Percentiles rank a stretch among this genome's conserved stretches.
Conservation (phyloP, 1,140 invertebrate genomes). For the Drosophila sproati region DNA sequence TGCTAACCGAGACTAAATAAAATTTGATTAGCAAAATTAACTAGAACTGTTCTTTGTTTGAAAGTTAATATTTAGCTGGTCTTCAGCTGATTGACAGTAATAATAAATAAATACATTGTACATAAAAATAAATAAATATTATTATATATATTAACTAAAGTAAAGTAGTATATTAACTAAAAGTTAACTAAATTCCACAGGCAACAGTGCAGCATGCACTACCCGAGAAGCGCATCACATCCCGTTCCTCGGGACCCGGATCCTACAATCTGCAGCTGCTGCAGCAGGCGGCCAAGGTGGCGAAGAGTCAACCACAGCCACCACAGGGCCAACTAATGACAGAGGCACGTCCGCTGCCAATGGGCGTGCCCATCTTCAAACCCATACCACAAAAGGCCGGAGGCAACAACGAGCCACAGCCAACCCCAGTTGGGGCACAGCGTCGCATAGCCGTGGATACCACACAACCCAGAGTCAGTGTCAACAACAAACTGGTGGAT, state of each 20-base stretch:
- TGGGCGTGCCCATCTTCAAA: slow-evolving; percentile 90
- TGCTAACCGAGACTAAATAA: too few relatives aligned
- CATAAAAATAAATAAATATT: too few relatives aligned
- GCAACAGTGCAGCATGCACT: slow-evolving; percentile 45
- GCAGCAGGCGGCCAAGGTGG: slow-evolving; percentile 45
- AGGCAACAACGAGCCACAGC: slow-evolving; percentile 4
- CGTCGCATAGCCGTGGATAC: slow-evolving; percentile 74
- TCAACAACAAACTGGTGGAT: slow-evolving; percentile 73
- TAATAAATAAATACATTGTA: too few relatives aligned
- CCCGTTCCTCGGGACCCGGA: slow-evolving; percentile 62
- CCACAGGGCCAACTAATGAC: slow-evolving; percentile 78
- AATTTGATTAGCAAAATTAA: too few relatives aligned
- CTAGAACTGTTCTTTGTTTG: too few relatives aligned
- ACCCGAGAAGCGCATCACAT: slow-evolving; percentile 69
- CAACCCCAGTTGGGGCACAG: slow-evolving; percentile 40
- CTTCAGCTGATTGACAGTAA: too few relatives aligned
- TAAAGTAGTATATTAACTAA: too few relatives aligned
- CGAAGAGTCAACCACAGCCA: slow-evolving; percentile 24
- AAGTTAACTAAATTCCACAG: background rate
- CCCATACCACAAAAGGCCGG: slow-evolving; percentile 88
- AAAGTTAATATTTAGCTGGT: too few relatives aligned
- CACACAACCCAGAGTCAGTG: slow-evolving; percentile 70
- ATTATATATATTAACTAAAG: too few relatives aligned
- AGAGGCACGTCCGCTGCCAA: slow-evolving; percentile 85
- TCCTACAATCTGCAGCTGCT: slow-evolving; percentile 65